Base-by-base conservation (phyloP, 2,113 vertebrate genomes). In the Tor tambroides region DNA sequence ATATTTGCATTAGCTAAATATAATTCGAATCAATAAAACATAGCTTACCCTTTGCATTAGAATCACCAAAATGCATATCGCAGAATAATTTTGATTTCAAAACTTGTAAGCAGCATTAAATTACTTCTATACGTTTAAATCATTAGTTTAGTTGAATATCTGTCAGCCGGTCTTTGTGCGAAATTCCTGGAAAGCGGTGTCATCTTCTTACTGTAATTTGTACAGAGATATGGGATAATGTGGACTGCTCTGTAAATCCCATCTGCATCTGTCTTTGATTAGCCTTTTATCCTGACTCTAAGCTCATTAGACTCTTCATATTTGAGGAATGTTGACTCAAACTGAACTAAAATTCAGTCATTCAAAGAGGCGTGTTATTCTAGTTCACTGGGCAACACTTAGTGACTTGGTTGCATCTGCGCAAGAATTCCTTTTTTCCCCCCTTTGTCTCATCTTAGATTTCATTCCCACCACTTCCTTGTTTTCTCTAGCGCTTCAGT, bases 191-290 rank as follows among this genome's bases (percentile, higher is more conserved):
- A 79, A 56, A 21, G 0, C 5, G 23, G 23, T 46, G 51, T 59
- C 77, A 23, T 78, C n/a, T 51, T 30, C 43, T 15, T n/a, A 77
- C 67, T 85, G 84, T 51, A 10, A 63, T 81, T 81, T 19, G 35
- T 30, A n/a, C 8, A 5, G 65, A 32, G 6, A 49, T 41, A 84
- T 1, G 0, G 49, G 49, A 38, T 79, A 67, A 83, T 71, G 43
- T 59, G 26, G 1, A 35, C 74, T 65, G 4, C 56, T 69, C 19
- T 84, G 41, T 80, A 79, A 79, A 71, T 89, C 26, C 51, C 61
- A 38, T 77, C 87, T 86, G 84, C 91, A 91, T 92, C 89, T 92
- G 91, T 74, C 67, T 91, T 88, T 79, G 49, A 81, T 93, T 91
- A 90, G 83, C 83, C 67, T 89, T 87, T 91, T 71, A 89, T 88